phyloP scores from a whole-genome alignment of 2,113 vertebrate genomes.

The Cyprinus carpio region DNA sequence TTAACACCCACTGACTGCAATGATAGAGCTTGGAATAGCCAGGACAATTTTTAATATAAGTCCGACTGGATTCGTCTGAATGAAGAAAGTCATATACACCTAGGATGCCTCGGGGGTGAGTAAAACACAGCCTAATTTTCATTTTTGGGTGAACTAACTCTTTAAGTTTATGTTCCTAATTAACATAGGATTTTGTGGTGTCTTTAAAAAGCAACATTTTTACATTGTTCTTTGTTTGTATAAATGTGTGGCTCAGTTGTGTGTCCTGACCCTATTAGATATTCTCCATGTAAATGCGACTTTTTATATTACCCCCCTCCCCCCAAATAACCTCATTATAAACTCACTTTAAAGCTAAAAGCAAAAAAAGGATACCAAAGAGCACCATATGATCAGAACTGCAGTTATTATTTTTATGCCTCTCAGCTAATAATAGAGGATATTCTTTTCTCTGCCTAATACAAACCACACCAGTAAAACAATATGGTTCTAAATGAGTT shows the following conservation, averaged over 20 bases:
- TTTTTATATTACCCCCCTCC: neutral
- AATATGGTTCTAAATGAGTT: neutral
- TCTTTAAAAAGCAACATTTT: neutral
- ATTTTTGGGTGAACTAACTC: too few relatives aligned
- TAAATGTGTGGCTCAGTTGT: neutral
- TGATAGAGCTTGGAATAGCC: too few relatives aligned
- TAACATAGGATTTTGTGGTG: neutral
- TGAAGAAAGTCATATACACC: too few relatives aligned
- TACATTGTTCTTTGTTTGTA: neutral
- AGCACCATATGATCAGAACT: neutral
- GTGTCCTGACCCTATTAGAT: neutral
- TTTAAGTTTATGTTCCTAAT: constrained; percentile 35
- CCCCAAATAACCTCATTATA: neutral
- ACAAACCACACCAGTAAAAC: neutral
- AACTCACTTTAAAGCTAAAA: neutral
- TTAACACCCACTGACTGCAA: too few relatives aligned
- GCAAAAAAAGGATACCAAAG: neutral
- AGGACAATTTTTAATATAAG: too few relatives aligned
- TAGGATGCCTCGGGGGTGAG: too few relatives aligned
- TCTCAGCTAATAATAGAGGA: neutral
- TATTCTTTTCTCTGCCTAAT: neutral
- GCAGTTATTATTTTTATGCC: neutral
- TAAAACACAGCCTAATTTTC: too few relatives aligned
- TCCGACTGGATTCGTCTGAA: too few relatives aligned
- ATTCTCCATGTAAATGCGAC: neutral